Conservation (phyloP, 2,888 invertebrate species). For the Pseudanteris insignis region DNA sequence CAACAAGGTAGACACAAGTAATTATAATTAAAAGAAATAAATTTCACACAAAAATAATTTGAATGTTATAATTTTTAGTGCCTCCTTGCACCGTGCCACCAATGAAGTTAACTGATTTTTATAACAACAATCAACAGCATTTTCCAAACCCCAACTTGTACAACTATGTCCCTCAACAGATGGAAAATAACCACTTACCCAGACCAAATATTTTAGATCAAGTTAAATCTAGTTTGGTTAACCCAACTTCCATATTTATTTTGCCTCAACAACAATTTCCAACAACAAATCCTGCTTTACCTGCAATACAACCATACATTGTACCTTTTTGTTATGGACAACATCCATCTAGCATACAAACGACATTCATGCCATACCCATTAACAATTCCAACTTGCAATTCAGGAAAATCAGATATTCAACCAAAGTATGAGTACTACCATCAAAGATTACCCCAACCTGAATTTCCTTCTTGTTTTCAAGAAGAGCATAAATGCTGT, state of each 20-base stretch:
- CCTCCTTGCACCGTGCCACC: neutral
- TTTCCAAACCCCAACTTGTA: neutral
- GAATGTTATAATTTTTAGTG: neutral
- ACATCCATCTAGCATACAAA: constrained; percentile 1
- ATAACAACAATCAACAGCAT: neutral
- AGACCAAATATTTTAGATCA: constrained; percentile 4
- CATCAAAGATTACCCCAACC: neutral
- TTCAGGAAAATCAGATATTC: neutral
- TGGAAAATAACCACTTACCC: neutral
- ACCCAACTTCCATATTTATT: constrained; percentile 9
- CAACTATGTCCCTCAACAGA: constrained; percentile 3
- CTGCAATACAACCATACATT: constrained; percentile 1
- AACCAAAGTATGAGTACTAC: neutral
- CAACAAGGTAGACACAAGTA: too few species aligned
- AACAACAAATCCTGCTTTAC: neutral
- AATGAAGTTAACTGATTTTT: neutral
- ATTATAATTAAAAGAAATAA: too few species aligned
- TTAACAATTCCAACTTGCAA: constrained; percentile 5
- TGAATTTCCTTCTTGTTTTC: neutral
- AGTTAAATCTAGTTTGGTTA: neutral
- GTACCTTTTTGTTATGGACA: neutral
- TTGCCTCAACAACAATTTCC: constrained; percentile 14
- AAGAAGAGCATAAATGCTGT: constrained; percentile 27
- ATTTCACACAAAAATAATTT: too few species aligned
- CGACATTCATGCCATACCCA: constrained; percentile 13